Percentiles rank a stretch among this genome's conserved stretches.
Conservation (phyloP, 1,140 invertebrate genomes). For the Habropoda laboriosa region DNA sequence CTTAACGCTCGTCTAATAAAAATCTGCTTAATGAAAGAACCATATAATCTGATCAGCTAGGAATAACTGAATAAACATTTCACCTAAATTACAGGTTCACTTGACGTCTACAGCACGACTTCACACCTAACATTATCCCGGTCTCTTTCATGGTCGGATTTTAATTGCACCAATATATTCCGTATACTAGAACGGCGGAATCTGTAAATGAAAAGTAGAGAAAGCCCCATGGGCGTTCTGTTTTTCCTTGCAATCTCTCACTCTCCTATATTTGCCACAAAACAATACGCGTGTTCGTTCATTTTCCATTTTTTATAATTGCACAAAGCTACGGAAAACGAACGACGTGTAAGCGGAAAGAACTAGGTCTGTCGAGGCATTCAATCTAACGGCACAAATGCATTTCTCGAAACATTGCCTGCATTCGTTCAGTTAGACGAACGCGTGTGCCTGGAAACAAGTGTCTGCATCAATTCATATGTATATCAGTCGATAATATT, state of each 20-base stretch:
- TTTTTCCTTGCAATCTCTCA: constrained; percentile 1
- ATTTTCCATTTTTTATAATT: not conserved
- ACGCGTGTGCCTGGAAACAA: not conserved
- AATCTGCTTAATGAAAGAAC: too few species aligned
- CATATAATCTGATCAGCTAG: too few species aligned
- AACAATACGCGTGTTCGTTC: not conserved
- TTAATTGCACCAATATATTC: not conserved
- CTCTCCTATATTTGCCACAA: not conserved
- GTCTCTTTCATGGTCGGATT: not conserved
- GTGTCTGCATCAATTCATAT: not conserved
- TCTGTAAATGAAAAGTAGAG: not conserved
- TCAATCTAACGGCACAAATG: constrained; percentile 11
- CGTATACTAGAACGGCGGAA: too few species aligned
- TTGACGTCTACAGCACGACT: not conserved
- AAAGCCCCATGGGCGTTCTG: not conserved
- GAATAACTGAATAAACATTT: too few species aligned
- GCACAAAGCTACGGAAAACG: not conserved
- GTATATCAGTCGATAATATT: too few species aligned
- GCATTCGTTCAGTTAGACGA: not conserved
- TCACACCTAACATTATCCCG: not conserved
- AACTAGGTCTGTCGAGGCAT: constrained; percentile 2
- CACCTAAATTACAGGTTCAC: too few species aligned
- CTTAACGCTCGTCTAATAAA: too few species aligned
- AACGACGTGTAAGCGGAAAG: not conserved
- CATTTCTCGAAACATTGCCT: not conserved